A percentile compares a stretch with the other conserved stretches of the same genome.
phyloP scores from a whole-genome alignment of 2,888 invertebrate genomes.

The Maniola hyperantus region DNA sequence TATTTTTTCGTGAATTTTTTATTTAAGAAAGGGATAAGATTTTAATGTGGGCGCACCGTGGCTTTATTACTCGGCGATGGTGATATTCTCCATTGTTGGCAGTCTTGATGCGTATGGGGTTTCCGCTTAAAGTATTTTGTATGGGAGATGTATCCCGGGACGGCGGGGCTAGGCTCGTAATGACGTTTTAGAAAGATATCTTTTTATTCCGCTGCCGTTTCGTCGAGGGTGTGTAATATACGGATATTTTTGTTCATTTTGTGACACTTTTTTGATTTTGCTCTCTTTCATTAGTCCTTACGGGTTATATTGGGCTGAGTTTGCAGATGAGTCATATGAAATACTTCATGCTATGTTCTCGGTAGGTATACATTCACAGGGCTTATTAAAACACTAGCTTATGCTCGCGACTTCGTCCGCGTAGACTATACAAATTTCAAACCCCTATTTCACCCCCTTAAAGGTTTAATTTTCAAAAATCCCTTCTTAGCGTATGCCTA shows the following conservation, averaged over 20 bases:
- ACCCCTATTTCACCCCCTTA: too few species aligned
- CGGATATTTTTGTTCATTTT: slow-evolving; percentile 42
- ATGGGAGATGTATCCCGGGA: slow-evolving; percentile 63
- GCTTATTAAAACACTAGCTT: too few species aligned
- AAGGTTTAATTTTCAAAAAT: too few species aligned
- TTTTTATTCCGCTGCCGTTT: slow-evolving; percentile 51
- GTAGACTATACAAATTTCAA: too few species aligned
- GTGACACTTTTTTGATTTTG: slow-evolving; percentile 7
- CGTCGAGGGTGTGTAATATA: slow-evolving; percentile 46
- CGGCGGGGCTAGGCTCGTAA: slow-evolving; percentile 58
- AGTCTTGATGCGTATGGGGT: slow-evolving; percentile 75
- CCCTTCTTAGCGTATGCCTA: too few species aligned
- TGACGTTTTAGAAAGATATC: slow-evolving; percentile 66
- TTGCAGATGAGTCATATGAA: neutral
- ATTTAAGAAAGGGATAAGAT: slow-evolving; percentile 83
- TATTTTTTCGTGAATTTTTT: slow-evolving; percentile 82
- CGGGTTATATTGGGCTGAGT: slow-evolving; percentile 2
- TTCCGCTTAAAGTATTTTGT: slow-evolving; percentile 80
- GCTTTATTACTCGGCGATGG: slow-evolving; percentile 78
- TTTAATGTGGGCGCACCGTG: slow-evolving; percentile 78
- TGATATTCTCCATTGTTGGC: slow-evolving; percentile 74
- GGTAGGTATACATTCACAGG: too few species aligned
- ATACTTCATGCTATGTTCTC: neutral
- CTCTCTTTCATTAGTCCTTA: slow-evolving; percentile 9
- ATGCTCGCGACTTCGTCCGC: too few species aligned